A percentile compares a stretch with the other conserved stretches of the same genome.
phyloP scores from a whole-genome alignment of 1,140 invertebrate species.

The Drosophila melanogaster region DNA sequence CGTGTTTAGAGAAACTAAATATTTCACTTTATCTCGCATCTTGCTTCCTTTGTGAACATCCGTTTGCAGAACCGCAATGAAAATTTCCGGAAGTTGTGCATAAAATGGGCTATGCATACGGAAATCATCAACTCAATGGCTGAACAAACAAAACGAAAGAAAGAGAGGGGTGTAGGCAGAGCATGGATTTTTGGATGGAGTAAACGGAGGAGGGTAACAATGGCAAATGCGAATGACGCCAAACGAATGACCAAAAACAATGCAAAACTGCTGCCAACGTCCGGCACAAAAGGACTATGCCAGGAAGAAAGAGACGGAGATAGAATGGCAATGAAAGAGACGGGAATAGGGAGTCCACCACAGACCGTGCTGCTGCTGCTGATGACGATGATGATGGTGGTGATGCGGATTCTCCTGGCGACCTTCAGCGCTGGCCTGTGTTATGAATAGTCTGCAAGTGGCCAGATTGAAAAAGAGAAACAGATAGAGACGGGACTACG shows the following conservation, averaged over 20 bases:
- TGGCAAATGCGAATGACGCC: slow-evolving; percentile 66
- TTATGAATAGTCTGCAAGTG: slow-evolving; percentile 50
- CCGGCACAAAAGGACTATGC: slow-evolving; percentile 40
- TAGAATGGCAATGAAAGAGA: slow-evolving; percentile 16
- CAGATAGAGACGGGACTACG: slow-evolving; percentile 12
- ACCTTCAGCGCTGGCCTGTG: slow-evolving; percentile 44
- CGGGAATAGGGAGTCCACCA: slow-evolving; percentile 1
- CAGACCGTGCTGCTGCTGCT: slow-evolving; percentile 18
- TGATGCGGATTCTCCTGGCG: slow-evolving; percentile 39
- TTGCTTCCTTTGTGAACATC: slow-evolving; percentile 39
- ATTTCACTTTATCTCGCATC: slow-evolving; percentile 14
- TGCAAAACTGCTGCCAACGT: slow-evolving; percentile 77
- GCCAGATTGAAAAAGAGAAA: slow-evolving; percentile 12
- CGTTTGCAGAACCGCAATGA: slow-evolving; percentile 80
- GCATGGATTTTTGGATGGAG: slow-evolving; percentile 17
- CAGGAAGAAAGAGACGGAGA: slow-evolving; percentile 1
- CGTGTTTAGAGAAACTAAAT: slow-evolving; percentile 18
- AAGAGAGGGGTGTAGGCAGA: not conserved
- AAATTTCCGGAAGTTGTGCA: slow-evolving; percentile 83
- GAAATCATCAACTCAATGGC: slow-evolving; percentile 84
- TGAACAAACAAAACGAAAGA: slow-evolving; percentile 63
- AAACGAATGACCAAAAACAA: slow-evolving; percentile 79
- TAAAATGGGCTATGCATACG: slow-evolving; percentile 83
- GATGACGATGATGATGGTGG: slow-evolving; percentile 12
- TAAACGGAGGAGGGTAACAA: slow-evolving; percentile 61